Base-by-base conservation (phyloP, 2,888 invertebrate species). In the Leptopterna dolabrata region DNA sequence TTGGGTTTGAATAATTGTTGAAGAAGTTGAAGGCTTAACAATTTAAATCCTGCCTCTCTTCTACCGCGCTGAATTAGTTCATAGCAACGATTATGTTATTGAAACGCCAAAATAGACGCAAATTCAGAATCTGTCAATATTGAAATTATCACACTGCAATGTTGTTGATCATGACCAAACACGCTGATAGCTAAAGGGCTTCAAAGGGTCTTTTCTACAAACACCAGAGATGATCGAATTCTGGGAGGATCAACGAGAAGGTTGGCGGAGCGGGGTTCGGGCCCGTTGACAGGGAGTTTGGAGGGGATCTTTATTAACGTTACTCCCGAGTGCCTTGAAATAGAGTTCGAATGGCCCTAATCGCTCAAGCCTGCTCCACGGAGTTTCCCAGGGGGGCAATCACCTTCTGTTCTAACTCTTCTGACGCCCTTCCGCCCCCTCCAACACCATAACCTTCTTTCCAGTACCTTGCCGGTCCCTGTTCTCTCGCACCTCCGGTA, bases 331-430 rank as follows among this genome's bases (percentile, higher is more conserved):
- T 47, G 81, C 51, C 43, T 30, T 29, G 81, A 36, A 81, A 81
- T 81, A 24, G 55, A 81, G 81, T 81, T 81, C 81, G 81, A 55
- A 81, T 81, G 30, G 81, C 81, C 81, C 81, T 81, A 81, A 81
- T 81, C 81, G 81, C 51, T 81, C 81, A 81, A 30, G n/a, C 55
- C 30, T 41, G 19, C 73, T 41, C 73, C 36, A 19, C 36, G 30
- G 3, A 19, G 36, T 30, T 76, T 76, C 73, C 73, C 73, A 76
- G 16, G 73, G 41, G 73, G 36, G n/a, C 73, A 76, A 76, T 76
- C 41, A 41, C 73, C 63, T 63, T 27, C 63, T 63, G 63, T 27
- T 63, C 63, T 63, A 63, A 27, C 63, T 63, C 63, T 63, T 4
- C 6, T 1, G 14, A n/a, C 36, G 11, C 73, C 73, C 16, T n/a